Base-by-base conservation (phyloP, 1,140 invertebrate genomes). In the Apis cerana region DNA sequence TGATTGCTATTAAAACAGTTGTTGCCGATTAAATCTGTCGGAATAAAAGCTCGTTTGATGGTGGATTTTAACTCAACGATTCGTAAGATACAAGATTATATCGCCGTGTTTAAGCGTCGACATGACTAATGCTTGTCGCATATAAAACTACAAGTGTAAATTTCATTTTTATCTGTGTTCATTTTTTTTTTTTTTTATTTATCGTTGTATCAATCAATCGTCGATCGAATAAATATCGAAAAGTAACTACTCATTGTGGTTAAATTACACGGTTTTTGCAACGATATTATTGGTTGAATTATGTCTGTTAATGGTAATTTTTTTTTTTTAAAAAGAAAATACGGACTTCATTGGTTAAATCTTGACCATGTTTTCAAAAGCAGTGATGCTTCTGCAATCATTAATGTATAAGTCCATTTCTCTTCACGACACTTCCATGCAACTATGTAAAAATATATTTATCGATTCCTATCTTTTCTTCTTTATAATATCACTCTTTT, bases 351-450 rank as follows among this genome's bases (percentile, higher is more conserved):
- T 69, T 52, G 67, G 52, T 69, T 17, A 52, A 69, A 17, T 11
- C 48, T 13, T 50, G n/a, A 12, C 9, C 43, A 43, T n/a, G 43
- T 62, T 75, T 58, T n/a, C 10, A 52, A 65, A 23, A 33, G 48
- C 64, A 65, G 33, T 52, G 17, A 23, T 33, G 59, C 48, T 67
- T 43, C 64, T 54, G 70, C 86, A 90, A 88, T 89, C 86, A 85
- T 90, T 90, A 89, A 82, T n/a, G n/a, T n/a, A n/a, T n/a, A n/a
- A n/a, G n/a, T n/a, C n/a, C n/a, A n/a, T n/a, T 84, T 54, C 50
- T 81, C 50, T 56, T 50, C 33, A 12, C 68, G 69, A 67, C 23
- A 74, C 17, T 80, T 80, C 59, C 59, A 33, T 62, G 78, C 19
- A 19, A 80, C 54, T 50, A 43, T 67, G 56, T 27, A 71, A 27